Percentiles rank a stretch among this genome's conserved stretches.
Conservation (phyloP, 2,888 invertebrate species). For the Lysandra bellargus region DNA sequence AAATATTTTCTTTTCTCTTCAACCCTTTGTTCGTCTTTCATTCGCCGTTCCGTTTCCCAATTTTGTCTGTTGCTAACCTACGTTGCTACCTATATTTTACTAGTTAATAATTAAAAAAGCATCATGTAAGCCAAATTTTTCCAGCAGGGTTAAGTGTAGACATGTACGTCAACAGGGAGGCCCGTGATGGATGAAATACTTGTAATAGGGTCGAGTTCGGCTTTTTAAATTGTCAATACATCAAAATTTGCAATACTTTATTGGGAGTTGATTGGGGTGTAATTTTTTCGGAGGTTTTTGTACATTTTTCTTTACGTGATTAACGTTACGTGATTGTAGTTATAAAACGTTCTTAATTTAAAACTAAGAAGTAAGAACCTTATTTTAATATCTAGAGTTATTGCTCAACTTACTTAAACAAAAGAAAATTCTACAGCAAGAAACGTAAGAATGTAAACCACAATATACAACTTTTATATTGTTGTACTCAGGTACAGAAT, state of each 20-base stretch:
- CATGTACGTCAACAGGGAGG: slow-evolving; percentile 72
- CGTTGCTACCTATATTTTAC: no score
- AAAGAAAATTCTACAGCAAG: no score
- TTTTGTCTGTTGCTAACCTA: no score
- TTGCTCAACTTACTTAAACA: background rate
- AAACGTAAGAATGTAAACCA: no score
- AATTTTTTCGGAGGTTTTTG: background rate
- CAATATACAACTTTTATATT: background rate
- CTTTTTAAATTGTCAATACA: slow-evolving; percentile 59
- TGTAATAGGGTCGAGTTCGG: slow-evolving; percentile 54
- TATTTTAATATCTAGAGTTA: background rate
- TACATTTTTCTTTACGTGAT: background rate
- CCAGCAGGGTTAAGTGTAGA: slow-evolving; percentile 67
- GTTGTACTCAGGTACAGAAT: no score
- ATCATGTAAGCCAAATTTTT: slow-evolving; percentile 52
- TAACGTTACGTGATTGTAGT: no score
- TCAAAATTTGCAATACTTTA: slow-evolving; percentile 27
- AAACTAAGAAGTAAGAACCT: no score
- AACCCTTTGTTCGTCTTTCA: no score
- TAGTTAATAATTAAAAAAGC: background rate
- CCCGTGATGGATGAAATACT: slow-evolving; percentile 67
- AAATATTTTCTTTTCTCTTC: no score
- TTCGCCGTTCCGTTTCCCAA: no score
- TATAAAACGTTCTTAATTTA: no score
- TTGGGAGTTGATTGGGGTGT: background rate